Evolutionary conservation across 2,797 vertebrate genomes (phyloP), one percentile per base, ranked within the genome.

Genomic region (Peromyscus eremicus): DNA sequence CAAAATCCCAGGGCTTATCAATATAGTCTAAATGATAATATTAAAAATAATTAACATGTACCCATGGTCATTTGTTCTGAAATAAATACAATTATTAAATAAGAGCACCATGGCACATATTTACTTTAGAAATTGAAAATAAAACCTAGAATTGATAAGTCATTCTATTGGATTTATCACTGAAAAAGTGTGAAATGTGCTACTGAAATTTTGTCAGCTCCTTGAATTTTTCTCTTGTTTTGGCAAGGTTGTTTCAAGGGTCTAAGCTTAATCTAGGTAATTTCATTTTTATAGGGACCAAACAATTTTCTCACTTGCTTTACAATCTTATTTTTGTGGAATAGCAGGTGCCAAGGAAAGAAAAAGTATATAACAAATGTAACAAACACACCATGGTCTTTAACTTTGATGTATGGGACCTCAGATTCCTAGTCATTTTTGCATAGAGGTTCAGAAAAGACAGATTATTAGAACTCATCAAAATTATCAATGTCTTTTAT

Each of bases 201-300:
- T 66, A 2, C 46, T 94, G 14, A 70, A 68, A 95, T 55, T 73
- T 84, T 84, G 7, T 40, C 82, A 75, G 6, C 9, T 49, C 21
- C 88, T 92, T 82, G 52, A n/a, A 64, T 68, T 82, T 25, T 40
- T 89, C 40, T 82, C 62, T 43, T 95, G 32, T 75, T 21, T 75
- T 64, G 82, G 94, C 79, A 86, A 97, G 10, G 34, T 91, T 94
- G 12, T 94, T 96, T 94, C 40, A 94, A 91, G 71, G 40, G 3
- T 68, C 60, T 92, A 93, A 89, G 81, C 6, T 94, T 94, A 94
- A 92, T 92, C 55, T 60, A 57, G 14, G 17, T 80, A 87, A 86
- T 95, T 94, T 92, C 19, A 10, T 43, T 43, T 82, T 89, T 66
- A 32, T 4, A 92, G 34, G 2, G 3, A 89, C 1, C 5, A 62